These are phyloP conservation scores for Drosophila ananassae DNA, from an alignment of 1,140 invertebrate species.

Conservation along the genomic window DNA sequence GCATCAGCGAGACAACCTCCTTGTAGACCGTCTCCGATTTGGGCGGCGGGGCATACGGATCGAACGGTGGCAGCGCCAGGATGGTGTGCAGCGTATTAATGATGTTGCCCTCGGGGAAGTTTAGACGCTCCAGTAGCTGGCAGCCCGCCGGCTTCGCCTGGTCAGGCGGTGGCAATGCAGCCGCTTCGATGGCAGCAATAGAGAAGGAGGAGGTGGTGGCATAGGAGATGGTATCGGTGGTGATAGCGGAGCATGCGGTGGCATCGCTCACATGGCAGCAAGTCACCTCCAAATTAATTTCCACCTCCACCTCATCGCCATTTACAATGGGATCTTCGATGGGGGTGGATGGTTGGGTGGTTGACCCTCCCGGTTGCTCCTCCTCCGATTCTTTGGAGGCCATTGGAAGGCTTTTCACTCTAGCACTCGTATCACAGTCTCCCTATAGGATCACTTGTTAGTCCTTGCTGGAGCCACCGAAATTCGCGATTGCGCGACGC, in stretches of 20 bases:
- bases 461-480: slow-evolving; percentile 64
- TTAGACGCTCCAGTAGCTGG: slow-evolving; percentile 67
- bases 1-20: slow-evolving; percentile 71
- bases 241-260: slow-evolving; percentile 13
- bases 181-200: slow-evolving; percentile 28
- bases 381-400: slow-evolving; percentile 58
- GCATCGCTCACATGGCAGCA: slow-evolving; percentile 53
- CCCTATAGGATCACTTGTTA: slow-evolving; percentile 51
- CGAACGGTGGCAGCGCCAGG: slow-evolving; percentile 72
- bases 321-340: slow-evolving; percentile 46
- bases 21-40: slow-evolving; percentile 71
- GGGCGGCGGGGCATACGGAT: slow-evolving; percentile 74
- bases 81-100: slow-evolving; percentile 76
- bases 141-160: slow-evolving; percentile 53
- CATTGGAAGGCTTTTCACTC: slow-evolving; percentile 26
- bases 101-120: slow-evolving; percentile 70
- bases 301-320: slow-evolving; percentile 28
- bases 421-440: slow-evolving; percentile 32
- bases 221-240: slow-evolving; percentile 1
- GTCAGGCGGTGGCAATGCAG: slow-evolving; percentile 40
- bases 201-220: slow-evolving; percentile 13
- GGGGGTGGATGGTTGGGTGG: slow-evolving; percentile 6
- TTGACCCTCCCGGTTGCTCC: slow-evolving; percentile 22
- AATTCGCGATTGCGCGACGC: slow-evolving; percentile 79
- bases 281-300: slow-evolving; percentile 56